A percentile compares a stretch with the other conserved stretches of the same genome.
phyloP scores from a whole-genome alignment of 2,113 vertebrate species.

The human region GRCh38 chr16:82492501-82493000 shows the following conservation, averaged over 20 bases:
- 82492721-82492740: background rate
- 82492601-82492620: constrained; percentile 75
- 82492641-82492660: background rate
- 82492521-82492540: background rate
- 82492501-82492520: constrained; percentile 72
- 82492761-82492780: background rate
- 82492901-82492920: background rate
- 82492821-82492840: background rate
- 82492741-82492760: background rate
- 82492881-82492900: background rate
- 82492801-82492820: background rate
- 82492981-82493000: constrained; percentile 35
- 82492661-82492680: background rate
- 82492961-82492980: background rate
- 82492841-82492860: background rate
- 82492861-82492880: background rate
- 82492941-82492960: constrained; percentile 29
- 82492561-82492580: constrained; percentile 67
- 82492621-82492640: constrained; percentile 69
- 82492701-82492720: background rate
- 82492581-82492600: constrained; percentile 13
- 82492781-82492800: background rate
- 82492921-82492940: background rate
- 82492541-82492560: background rate
- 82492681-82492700: background rate